Conservation (phyloP, 2,888 invertebrate species). For the Parthenolecanium corni region DNA sequence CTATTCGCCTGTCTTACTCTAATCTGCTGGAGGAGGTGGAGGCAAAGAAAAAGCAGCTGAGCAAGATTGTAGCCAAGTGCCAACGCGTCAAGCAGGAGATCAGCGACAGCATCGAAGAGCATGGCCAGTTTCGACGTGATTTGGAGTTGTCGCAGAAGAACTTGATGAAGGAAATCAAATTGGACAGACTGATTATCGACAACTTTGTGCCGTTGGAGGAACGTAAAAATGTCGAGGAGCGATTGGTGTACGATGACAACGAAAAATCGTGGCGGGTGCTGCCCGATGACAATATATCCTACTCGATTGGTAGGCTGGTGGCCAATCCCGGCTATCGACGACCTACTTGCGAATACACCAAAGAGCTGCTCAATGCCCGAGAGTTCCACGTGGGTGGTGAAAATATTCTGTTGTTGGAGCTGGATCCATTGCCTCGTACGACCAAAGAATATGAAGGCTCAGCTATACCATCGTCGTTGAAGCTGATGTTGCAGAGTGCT, state of each 20-base stretch:
- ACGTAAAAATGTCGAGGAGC: conserved; percentile 57
- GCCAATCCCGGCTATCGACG: conserved; percentile 43
- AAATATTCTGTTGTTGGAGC: conserved; percentile 59
- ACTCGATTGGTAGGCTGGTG: conserved; percentile 30
- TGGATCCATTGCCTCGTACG: conserved; percentile 64
- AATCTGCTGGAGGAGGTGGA: conserved; percentile 94
- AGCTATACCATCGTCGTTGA: conserved; percentile 56
- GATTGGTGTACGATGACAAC: conserved; percentile 70
- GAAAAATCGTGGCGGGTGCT: conserved; percentile 59
- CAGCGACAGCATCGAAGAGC: conserved; percentile 71
- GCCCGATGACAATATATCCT: conserved; percentile 34
- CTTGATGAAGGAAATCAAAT: conserved; percentile 77
- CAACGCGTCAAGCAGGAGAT: conserved; percentile 55
- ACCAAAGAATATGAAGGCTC: conserved; percentile 64
- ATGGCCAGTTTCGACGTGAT: conserved; percentile 82
- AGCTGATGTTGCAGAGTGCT: conserved; percentile 52
- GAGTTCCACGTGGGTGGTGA: conserved; percentile 39
- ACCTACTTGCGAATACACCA: conserved; percentile 40
- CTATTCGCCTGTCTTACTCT: conserved; percentile 79
- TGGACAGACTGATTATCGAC: conserved; percentile 76
- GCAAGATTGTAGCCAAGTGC: conserved; percentile 77
- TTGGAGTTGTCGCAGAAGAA: conserved; percentile 84
- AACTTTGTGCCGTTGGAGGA: conserved; percentile 80
- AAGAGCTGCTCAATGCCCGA: conserved; percentile 30
- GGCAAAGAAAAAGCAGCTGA: conserved; percentile 83